Evolutionary conservation across 2,797 vertebrate species (phyloP).

Genomic region (Lerista edwardsae): DNA sequence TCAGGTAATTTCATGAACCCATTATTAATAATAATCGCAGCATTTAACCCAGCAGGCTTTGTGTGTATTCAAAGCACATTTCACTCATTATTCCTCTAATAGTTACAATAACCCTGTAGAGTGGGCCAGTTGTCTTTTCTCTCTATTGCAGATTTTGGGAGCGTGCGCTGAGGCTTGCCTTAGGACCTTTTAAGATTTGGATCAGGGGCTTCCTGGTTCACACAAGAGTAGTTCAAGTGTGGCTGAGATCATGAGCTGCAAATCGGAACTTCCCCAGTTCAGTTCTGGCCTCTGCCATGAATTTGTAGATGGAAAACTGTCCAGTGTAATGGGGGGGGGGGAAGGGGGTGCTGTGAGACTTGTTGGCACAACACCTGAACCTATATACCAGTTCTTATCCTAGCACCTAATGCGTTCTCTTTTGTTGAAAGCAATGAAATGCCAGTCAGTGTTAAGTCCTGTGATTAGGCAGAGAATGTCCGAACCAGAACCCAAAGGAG

Average conservation of each 20-base stretch:
- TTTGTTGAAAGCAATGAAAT: not conserved
- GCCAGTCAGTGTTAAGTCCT: not conserved
- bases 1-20: constrained; percentile 75
- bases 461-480: not conserved
- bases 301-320: not conserved
- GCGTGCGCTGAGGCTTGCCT: not conserved
- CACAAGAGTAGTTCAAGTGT: not conserved
- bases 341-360: not conserved
- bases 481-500: not conserved
- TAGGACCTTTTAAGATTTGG: not conserved
- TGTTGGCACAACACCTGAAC: too few species aligned
- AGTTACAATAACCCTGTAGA: not conserved
- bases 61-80: not conserved
- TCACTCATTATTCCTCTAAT: not conserved
- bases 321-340: not conserved
- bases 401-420: not conserved
- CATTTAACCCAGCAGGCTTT: not conserved
- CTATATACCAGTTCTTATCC: too few species aligned
- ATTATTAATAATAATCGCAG: not conserved
- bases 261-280: not conserved
- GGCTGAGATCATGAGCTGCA: not conserved
- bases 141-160: not conserved
- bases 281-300: too few species aligned
- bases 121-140: not conserved
- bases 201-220: not conserved